Evolutionary conservation across 2,113 vertebrate genomes (phyloP).

Genomic region (Fregetta grallaria): DNA sequence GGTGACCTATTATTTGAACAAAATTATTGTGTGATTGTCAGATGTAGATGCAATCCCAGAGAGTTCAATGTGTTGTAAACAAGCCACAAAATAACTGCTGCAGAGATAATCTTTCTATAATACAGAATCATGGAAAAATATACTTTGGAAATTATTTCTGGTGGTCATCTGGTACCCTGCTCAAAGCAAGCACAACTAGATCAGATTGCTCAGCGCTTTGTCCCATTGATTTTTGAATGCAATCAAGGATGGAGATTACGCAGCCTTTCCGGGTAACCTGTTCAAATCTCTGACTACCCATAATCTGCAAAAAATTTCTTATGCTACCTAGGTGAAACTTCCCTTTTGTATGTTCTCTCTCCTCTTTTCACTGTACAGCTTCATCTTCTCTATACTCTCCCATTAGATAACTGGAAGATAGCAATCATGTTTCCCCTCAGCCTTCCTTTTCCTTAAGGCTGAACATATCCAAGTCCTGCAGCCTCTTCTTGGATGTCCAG

Average conservation of each 20-base stretch:
- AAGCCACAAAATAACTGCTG: not conserved
- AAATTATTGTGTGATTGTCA: not conserved
- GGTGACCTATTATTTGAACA: not conserved
- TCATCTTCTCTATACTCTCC: not conserved
- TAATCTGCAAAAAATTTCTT: not conserved
- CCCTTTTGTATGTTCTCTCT: not conserved
- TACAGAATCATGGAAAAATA: not conserved
- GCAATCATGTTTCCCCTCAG: not conserved
- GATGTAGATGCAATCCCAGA: not conserved
- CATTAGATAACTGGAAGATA: not conserved
- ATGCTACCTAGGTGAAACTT: not conserved
- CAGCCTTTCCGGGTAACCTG: not conserved
- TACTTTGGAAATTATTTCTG: not conserved
- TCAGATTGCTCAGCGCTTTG: not conserved
- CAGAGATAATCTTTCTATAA: not conserved
- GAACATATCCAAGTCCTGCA: accelerated
- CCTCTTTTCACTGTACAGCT: not conserved
- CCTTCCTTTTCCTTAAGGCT: not conserved
- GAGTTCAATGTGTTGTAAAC: not conserved
- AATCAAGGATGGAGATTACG: not conserved
- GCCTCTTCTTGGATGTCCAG: not conserved
- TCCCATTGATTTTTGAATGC: not conserved
- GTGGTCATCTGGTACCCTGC: accelerated
- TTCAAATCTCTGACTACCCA: not conserved
- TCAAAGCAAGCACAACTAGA: not conserved